These are phyloP conservation scores for Sebastes minor DNA, from an alignment of 2,797 vertebrate species.

Conservation along the genomic window DNA sequence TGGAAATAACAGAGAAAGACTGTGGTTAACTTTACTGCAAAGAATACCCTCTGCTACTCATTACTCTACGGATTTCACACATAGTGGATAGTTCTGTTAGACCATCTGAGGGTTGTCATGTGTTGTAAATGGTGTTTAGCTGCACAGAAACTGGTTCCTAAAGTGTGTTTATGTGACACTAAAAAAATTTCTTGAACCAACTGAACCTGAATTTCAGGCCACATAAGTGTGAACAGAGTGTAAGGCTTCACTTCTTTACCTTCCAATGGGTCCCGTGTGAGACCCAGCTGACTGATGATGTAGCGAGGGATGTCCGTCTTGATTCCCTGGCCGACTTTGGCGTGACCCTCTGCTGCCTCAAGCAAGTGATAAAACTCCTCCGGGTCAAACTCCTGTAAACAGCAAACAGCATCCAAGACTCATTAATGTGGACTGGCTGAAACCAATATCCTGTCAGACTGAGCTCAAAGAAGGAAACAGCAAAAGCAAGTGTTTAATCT, in stretches of 20 bases:
- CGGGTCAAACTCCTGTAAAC: conserved; percentile 92
- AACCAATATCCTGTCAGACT: background rate
- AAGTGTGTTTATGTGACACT: background rate
- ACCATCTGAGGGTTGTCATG: background rate
- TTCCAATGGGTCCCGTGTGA: conserved; percentile 90
- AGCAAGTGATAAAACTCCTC: conserved; percentile 97
- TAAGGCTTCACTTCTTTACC: conserved; percentile 75
- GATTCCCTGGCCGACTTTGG: conserved; percentile 93
- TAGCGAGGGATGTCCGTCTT: conserved; percentile 96
- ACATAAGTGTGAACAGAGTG: background rate
- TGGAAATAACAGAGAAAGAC: conserved; percentile 55
- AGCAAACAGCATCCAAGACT: conserved; percentile 22
- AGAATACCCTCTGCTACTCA: background rate
- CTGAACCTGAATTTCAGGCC: conserved; percentile 4
- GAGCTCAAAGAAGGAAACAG: background rate
- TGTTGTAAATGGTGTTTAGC: background rate
- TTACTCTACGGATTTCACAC: background rate
- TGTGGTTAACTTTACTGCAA: background rate
- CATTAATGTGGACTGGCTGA: conserved; percentile 24
- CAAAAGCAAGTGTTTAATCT: background rate
- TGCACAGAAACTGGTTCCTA: background rate
- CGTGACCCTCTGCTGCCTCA: conserved; percentile 95
- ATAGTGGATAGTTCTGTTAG: background rate
- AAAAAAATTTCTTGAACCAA: background rate
- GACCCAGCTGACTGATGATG: conserved; percentile 95